Base-by-base conservation (phyloP, 2,888 invertebrate genomes). In the Brachycybe producta region DNA sequence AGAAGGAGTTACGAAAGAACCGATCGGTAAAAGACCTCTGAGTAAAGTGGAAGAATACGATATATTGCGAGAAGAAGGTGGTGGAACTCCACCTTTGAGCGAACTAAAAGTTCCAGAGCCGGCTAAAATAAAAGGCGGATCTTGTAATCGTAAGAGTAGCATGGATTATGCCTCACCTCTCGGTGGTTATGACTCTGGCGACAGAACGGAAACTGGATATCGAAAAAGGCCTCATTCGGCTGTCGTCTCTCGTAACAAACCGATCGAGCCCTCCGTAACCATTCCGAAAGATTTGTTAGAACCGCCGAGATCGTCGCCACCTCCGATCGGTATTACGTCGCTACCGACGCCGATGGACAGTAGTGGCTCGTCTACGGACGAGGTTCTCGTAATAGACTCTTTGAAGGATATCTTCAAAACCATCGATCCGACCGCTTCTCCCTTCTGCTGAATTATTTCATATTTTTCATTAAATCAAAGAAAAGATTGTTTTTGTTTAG, bases 341-440 rank as follows among this genome's bases (percentile, higher is more conserved):
- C 3, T 15, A 5, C 21, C 36, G n/a, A 39, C 34, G 21, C 21
- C 7, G 47, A 5, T 21, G 4, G 36, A 36, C 19, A n/a, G 5
- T 23, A 32, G 8, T 21, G 34, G 45, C n/a, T 21, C 7, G 44
- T 42, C 15, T 11, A 32, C 15, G 15, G 28, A 19, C 7, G 15
- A 21, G 36, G 13, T 46, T 5, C 28, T 26, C n/a, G 27, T 26
- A 13, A 53, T 48, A 30, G 38, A 46, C 15, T 58, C 61, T 26
- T 55, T 67, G 21, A 66, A 65, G 55, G 65, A 65, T 47, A 60
- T 65, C 51, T 68, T 68, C 57, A 66, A 66, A 57, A 64, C 65
- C n/a, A 65, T 66, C 48, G 68, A 68, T 54, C 68, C 68, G 0
- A 68, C 68, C 15, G 68, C 67, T 2, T 68, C 68, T 21, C 68